Evolutionary conservation across 2,797 vertebrate species (phyloP).

Genomic region (Martes flavigula): DNA sequence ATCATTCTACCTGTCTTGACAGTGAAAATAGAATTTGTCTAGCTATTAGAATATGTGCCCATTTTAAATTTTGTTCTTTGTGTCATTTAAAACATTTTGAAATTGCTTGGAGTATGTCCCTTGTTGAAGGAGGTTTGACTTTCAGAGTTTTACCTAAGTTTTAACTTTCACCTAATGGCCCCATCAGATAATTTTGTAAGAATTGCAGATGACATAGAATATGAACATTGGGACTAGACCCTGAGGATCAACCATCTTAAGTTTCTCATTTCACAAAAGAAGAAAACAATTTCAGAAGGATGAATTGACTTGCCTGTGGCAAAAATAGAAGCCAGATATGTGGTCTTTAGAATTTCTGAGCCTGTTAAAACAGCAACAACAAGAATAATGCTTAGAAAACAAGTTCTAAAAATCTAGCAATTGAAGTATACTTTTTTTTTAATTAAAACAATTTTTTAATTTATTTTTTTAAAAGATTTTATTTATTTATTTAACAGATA

Average conservation of each 20-base stretch:
- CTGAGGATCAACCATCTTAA: background rate
- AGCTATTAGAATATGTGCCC: background rate
- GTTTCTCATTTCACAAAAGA: slow-evolving; percentile 32
- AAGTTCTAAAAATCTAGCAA: background rate
- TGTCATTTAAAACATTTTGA: background rate
- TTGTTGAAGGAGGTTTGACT: background rate
- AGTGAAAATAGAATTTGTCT: slow-evolving; percentile 13
- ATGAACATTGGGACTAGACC: background rate
- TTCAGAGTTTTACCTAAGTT: background rate
- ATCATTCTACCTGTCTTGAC: background rate
- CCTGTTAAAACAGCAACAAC: background rate
- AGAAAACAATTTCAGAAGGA: slow-evolving; percentile 18
- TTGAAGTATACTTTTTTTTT: background rate
- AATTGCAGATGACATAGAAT: background rate
- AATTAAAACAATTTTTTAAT: too few relatives aligned
- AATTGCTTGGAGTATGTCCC: background rate
- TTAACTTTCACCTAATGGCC: background rate
- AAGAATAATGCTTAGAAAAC: background rate
- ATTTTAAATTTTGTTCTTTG: background rate
- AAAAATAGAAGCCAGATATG: background rate
- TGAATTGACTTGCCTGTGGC: background rate
- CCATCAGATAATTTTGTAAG: background rate
- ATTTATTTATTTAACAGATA: too few relatives aligned
- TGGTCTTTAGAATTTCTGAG: background rate
- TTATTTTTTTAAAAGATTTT: too few relatives aligned